A percentile compares a stretch with the other conserved stretches of the same genome.
These are phyloP conservation scores for Battus philenor DNA, from an alignment of 1,140 invertebrate species.

Conservation along the genomic window DNA sequence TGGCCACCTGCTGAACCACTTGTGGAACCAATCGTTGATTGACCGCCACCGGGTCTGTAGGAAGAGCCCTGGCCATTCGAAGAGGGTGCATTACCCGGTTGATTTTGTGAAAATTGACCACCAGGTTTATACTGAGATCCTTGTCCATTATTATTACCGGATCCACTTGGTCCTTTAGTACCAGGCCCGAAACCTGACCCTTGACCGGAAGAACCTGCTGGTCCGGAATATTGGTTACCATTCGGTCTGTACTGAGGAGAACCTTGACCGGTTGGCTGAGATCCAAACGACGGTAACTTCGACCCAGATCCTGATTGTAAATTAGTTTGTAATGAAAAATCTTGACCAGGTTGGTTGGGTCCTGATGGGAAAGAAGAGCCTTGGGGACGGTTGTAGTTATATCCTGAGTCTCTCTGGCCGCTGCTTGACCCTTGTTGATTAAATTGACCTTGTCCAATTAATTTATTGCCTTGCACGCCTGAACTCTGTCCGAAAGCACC, in stretches of 20 bases:
- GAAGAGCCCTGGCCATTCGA: slow-evolving; percentile 1
- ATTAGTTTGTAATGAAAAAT: not conserved
- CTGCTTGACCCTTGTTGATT: not conserved
- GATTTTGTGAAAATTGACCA: too few relatives aligned
- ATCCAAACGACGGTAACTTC: not conserved
- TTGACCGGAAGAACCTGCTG: not conserved
- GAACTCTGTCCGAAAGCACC: slow-evolving; percentile 6
- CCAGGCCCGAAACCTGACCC: not conserved
- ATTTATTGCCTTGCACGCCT: slow-evolving; percentile 5
- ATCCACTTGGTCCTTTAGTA: not conserved
- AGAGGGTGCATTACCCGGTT: not conserved
- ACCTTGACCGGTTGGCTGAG: not conserved
- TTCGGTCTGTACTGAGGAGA: not conserved
- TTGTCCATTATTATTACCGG: too few relatives aligned
- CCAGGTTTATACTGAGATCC: not conserved
- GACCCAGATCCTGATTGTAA: not conserved
- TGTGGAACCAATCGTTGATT: slow-evolving; percentile 1
- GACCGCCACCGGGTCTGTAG: slow-evolving; percentile 1
- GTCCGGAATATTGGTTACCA: not conserved
- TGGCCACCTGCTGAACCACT: not conserved
- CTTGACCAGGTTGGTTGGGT: not conserved
- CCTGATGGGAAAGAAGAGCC: slow-evolving; percentile 3
- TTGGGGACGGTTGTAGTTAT: slow-evolving; percentile 1
- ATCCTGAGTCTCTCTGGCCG: slow-evolving; percentile 13
- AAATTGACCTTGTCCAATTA: slow-evolving; percentile 8